These are phyloP conservation scores for Leucopsar rothschildi DNA, from an alignment of 2,113 vertebrate species.

Conservation along the genomic window DNA sequence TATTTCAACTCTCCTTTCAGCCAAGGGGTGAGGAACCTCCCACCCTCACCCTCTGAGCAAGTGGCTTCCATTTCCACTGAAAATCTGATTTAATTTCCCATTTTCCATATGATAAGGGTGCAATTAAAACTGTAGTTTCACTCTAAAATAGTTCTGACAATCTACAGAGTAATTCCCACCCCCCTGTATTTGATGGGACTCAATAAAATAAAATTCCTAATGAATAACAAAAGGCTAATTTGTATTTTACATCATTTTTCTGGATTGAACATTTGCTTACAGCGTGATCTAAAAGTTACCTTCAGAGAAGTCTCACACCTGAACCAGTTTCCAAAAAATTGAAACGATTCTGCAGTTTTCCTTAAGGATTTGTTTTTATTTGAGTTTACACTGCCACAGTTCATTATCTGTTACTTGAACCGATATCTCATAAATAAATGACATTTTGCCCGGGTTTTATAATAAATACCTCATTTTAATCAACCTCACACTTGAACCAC, in stretches of 20 bases:
- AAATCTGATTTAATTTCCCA: too few relatives aligned
- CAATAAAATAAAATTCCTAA: not conserved
- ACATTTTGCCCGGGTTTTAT: not conserved
- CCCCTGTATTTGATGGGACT: accelerated
- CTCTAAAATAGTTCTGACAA: not conserved
- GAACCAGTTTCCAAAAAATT: not conserved
- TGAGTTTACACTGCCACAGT: not conserved
- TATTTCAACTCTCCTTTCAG: not conserved
- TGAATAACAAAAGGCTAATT: not conserved
- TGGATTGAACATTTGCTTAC: not conserved
- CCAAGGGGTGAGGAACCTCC: not conserved
- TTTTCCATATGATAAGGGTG: not conserved
- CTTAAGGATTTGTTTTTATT: not conserved
- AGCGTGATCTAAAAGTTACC: not conserved
- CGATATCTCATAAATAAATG: not conserved
- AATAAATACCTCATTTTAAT: not conserved
- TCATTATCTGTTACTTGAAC: not conserved
- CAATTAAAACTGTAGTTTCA: not conserved
- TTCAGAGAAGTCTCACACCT: not conserved
- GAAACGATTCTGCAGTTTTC: not conserved
- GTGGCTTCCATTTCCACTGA: not conserved
- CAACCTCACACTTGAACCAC: not conserved
- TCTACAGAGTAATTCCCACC: not conserved
- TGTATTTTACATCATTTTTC: not conserved
- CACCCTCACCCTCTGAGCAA: not conserved